A percentile compares a stretch with the other conserved stretches of the same genome.
phyloP scores from a whole-genome alignment of 2,888 invertebrate species.

The Metopia argyrocephala region DNA sequence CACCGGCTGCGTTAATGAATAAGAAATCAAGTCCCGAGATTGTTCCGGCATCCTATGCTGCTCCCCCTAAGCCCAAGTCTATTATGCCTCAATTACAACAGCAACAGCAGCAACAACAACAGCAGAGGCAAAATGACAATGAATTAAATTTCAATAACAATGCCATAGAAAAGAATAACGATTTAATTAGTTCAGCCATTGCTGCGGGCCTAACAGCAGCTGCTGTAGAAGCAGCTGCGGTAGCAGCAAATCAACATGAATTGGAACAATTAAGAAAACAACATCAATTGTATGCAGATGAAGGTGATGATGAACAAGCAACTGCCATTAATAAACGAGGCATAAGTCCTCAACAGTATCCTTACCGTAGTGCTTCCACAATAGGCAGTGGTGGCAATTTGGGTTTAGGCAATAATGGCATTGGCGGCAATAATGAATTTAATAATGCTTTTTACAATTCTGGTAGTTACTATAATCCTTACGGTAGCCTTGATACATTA shows the following conservation, averaged over 20 bases:
- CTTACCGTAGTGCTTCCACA: conserved; percentile 35
- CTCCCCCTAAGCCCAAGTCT: conserved; percentile 66
- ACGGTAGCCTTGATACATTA: conserved; percentile 52
- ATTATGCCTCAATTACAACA: conserved; percentile 35
- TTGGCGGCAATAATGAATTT: conserved; percentile 13
- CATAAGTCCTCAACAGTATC: conserved; percentile 71
- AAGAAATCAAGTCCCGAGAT: conserved; percentile 76
- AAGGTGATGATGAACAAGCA: conserved; percentile 66
- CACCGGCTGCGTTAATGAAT: conserved; percentile 65
- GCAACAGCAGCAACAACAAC: conserved; percentile 36
- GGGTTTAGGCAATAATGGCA: conserved; percentile 30
- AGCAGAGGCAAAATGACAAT: conserved; percentile 27
- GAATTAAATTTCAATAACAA: conserved; percentile 46
- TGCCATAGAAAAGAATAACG: conserved; percentile 63
- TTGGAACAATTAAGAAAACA: conserved; percentile 67
- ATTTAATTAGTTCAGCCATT: conserved; percentile 70
- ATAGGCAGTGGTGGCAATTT: conserved; percentile 8
- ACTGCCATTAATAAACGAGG: conserved; percentile 74
- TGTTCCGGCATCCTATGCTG: conserved; percentile 73
- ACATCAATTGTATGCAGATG: conserved; percentile 63
- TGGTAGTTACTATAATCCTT: conserved; percentile 66
- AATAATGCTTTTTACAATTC: conserved; percentile 44
- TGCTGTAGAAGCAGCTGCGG: conserved; percentile 73
- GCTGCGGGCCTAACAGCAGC: conserved; percentile 69
- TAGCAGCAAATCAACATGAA: conserved; percentile 69